Percentiles rank a stretch among this genome's conserved stretches.
Conservation (phyloP, 2,888 invertebrate genomes). For the Ophioninae sp. region DNA sequence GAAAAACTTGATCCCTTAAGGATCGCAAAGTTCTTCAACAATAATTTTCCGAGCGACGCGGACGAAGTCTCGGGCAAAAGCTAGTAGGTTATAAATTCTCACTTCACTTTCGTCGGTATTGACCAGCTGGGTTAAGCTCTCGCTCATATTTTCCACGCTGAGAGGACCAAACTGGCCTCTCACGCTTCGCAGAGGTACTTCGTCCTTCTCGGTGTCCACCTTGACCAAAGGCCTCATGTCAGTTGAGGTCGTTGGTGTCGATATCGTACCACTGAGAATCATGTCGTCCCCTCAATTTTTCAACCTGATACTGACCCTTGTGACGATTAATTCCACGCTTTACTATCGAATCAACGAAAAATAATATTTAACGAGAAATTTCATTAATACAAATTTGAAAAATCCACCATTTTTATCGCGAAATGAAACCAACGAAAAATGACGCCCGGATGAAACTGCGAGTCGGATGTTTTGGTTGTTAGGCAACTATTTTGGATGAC, state of each 20-base stretch:
- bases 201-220: slow-evolving; percentile 48
- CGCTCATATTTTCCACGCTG: slow-evolving; percentile 41
- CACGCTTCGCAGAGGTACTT: slow-evolving; percentile 63
- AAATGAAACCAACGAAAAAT: slow-evolving; percentile 4
- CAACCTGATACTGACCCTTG: background rate
- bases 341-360: background rate
- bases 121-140: slow-evolving; percentile 24
- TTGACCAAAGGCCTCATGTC: slow-evolving; percentile 63
- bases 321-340: background rate
- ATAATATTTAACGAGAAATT: background rate
- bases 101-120: slow-evolving; percentile 37
- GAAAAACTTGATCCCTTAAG: too few species aligned
- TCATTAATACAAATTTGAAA: slow-evolving; percentile 29
- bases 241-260: slow-evolving; percentile 64
- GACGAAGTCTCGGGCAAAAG: too few species aligned
- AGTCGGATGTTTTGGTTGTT: slow-evolving; percentile 35
- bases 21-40: too few species aligned
- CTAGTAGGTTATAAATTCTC: background rate
- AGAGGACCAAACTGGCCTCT: slow-evolving; percentile 64
- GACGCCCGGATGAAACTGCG: background rate
- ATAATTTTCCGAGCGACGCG: too few species aligned
- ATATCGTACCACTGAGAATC: slow-evolving; percentile 60
- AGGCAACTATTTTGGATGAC: background rate
- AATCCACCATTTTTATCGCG: slow-evolving; percentile 37
- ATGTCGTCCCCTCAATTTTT: slow-evolving; percentile 11